Evolutionary conservation across 2,888 invertebrate species (phyloP).

Genomic region (Subacronicta megacephala): DNA sequence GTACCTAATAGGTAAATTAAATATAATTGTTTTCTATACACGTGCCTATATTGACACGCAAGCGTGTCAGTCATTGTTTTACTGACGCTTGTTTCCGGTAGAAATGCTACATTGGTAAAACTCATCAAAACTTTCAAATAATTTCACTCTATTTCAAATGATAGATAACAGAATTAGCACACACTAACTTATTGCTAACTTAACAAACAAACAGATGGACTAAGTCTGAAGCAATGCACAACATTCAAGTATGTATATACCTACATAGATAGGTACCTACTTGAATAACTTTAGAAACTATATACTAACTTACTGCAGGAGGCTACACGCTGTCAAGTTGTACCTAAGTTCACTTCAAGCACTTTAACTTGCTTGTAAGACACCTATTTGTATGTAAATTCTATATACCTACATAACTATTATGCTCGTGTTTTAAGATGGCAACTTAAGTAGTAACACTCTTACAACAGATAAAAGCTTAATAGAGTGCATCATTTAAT

Average conservation of each 20-base stretch:
- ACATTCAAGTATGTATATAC: constrained; percentile 1
- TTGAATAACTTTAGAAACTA: constrained; percentile 20
- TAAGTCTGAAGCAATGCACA: neutral
- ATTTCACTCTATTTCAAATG: neutral
- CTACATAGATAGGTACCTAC: constrained; percentile 1
- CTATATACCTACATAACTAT: constrained; percentile 10
- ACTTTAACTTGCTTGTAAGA: constrained; percentile 33
- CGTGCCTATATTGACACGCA: too few relatives aligned
- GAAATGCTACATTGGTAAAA: too few relatives aligned
- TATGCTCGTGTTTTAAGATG: constrained; percentile 15
- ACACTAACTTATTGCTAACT: neutral
- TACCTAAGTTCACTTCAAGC: constrained; percentile 25
- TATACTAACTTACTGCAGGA: constrained; percentile 3
- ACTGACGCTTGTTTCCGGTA: too few relatives aligned
- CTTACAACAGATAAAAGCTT: neutral
- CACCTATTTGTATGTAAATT: constrained; percentile 37
- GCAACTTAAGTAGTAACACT: constrained; percentile 3
- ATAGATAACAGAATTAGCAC: neutral
- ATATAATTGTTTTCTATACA: too few relatives aligned
- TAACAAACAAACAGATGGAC: constrained; percentile 5
- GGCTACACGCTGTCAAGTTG: constrained; percentile 25
- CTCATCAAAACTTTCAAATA: neutral
- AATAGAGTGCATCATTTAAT: neutral
- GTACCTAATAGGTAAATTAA: too few relatives aligned
- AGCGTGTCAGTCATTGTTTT: too few relatives aligned